These are phyloP conservation scores for Phrynocephalus forsythii DNA, from an alignment of 2,797 vertebrate genomes.

Conservation along the genomic window DNA sequence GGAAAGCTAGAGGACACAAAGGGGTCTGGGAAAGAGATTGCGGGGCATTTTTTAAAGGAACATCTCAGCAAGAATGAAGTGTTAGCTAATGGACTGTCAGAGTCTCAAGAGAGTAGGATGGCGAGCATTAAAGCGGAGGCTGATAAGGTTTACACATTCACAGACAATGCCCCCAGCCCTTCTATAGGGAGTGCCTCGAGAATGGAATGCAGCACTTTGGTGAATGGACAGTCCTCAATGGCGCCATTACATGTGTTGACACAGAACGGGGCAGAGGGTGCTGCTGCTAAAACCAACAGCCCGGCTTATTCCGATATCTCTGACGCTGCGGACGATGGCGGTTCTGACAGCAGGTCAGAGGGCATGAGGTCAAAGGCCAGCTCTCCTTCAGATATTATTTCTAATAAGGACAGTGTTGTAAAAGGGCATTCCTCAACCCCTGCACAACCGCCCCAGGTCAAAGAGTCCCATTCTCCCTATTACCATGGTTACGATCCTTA, in stretches of 20 bases:
- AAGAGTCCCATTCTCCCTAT: conserved; percentile 91
- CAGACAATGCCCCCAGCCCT: conserved; percentile 97
- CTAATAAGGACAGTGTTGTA: conserved; percentile 82
- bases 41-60: conserved; percentile 95
- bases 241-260: conserved; percentile 80
- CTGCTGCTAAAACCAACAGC: conserved; percentile 90
- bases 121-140: conserved; percentile 98
- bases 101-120: conserved; percentile 96
- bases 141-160: conserved; percentile 98
- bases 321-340: conserved; percentile 93
- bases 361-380: conserved; percentile 89
- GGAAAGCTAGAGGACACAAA: conserved; percentile 85
- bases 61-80: conserved; percentile 93
- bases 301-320: conserved; percentile 98
- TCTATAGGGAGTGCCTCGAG: conserved; percentile 93
- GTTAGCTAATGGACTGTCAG: conserved; percentile 86
- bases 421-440: conserved; percentile 84
- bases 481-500: conserved; percentile 95
- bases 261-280: conserved; percentile 81
- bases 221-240: conserved; percentile 83
- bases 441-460: conserved; percentile 79
- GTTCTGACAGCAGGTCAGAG: conserved; percentile 91
- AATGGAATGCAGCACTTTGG: conserved; percentile 87
- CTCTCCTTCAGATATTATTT: conserved; percentile 82
- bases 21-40: conserved; percentile 85